Percentiles rank a stretch among this genome's conserved stretches.
Conservation (phyloP, 2,797 vertebrate species). For the Cercopithecus hamlyni region DNA sequence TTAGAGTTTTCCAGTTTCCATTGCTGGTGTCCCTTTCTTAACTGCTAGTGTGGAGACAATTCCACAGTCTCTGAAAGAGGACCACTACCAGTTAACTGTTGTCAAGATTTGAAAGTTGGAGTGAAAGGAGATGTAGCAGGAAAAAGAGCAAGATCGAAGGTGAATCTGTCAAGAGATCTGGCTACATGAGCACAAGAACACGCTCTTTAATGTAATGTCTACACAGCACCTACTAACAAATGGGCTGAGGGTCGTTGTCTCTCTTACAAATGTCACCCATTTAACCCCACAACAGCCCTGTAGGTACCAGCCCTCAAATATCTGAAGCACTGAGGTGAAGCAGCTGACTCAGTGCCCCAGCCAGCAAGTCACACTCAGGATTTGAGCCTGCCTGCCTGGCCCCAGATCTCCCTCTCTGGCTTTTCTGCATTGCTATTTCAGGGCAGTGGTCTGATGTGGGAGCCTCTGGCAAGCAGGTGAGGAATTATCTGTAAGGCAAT, state of each 20-base stretch:
- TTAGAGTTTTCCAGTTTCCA: not conserved
- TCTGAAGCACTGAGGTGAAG: not conserved
- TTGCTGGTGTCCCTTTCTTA: not conserved
- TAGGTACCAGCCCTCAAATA: not conserved
- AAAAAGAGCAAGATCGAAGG: not conserved
- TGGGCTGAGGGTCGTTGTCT: not conserved
- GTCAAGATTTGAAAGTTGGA: not conserved
- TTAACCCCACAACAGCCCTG: not conserved
- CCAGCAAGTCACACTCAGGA: not conserved
- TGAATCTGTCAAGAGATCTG: not conserved
- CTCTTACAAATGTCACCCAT: not conserved
- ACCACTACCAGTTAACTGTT: not conserved
- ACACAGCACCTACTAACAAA: fast-evolving
- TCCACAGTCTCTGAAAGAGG: not conserved
- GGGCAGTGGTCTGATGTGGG: no score
- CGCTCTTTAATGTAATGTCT: not conserved
- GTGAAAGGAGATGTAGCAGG: not conserved
- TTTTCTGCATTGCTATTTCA: not conserved
- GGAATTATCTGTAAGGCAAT: no score
- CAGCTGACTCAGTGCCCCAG: not conserved
- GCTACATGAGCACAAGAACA: not conserved
- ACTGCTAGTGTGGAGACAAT: not conserved
- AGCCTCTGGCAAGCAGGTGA: not conserved
- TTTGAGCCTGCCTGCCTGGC: not conserved
- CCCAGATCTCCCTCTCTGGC: not conserved